These are phyloP conservation scores for Macropus fuliginosus DNA, from an alignment of 2,797 vertebrate species.

Conservation along the genomic window DNA sequence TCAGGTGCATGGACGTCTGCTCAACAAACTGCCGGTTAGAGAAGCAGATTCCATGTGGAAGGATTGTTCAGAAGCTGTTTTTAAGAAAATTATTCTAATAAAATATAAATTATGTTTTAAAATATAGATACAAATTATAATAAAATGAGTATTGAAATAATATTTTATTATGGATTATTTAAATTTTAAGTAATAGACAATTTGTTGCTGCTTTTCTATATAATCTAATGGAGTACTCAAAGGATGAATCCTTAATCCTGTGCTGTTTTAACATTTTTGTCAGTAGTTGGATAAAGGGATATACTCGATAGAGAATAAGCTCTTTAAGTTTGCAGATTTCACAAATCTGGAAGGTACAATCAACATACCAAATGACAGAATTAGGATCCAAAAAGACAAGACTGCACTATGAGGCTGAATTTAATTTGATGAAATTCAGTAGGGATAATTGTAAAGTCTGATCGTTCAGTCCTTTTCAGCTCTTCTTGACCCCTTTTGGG, in stretches of 20 bases:
- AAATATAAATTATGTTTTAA: too few species aligned
- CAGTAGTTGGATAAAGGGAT: neutral
- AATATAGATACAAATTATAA: too few species aligned
- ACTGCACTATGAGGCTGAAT: neutral
- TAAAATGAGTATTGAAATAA: constrained; percentile 43
- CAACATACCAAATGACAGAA: neutral
- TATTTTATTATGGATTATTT: constrained; percentile 23
- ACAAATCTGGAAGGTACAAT: neutral
- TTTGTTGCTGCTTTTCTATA: constrained; percentile 17
- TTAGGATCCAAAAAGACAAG: neutral
- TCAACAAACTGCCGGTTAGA: constrained; percentile 17
- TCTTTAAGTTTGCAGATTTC: neutral
- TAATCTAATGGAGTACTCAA: neutral
- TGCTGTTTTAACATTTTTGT: neutral
- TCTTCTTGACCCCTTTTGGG: neutral
- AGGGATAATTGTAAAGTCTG: neutral
- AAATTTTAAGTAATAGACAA: neutral
- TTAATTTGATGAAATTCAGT: neutral
- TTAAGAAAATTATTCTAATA: constrained; percentile 22
- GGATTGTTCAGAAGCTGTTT: constrained; percentile 40
- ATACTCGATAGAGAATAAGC: neutral
- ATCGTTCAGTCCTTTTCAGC: neutral
- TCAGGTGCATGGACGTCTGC: constrained; percentile 17
- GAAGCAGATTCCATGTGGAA: constrained; percentile 5
- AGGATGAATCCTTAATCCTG: neutral